Conservation (phyloP, 2,888 invertebrate genomes). For the Tribolium freemani region DNA sequence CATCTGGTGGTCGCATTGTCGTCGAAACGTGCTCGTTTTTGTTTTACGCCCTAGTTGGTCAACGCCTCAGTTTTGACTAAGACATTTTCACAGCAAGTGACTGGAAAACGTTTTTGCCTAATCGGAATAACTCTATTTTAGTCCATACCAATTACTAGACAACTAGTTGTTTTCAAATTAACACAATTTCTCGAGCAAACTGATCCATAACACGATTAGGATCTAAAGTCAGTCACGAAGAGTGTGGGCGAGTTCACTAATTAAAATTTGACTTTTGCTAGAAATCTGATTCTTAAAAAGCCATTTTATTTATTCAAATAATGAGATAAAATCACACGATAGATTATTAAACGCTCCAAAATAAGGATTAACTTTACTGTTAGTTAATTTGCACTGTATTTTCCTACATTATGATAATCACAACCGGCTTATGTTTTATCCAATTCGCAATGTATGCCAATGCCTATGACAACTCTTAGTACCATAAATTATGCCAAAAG, state of each 20-base stretch:
- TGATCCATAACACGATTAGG: not conserved
- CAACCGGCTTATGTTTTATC: not conserved
- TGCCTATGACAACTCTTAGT: not conserved
- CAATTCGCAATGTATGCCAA: not conserved
- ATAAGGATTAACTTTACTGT: not conserved
- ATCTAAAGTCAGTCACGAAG: not conserved
- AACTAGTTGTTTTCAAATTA: constrained; percentile 6
- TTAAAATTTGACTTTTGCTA: not conserved
- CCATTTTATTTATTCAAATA: not conserved
- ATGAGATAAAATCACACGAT: not conserved
- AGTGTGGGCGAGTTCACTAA: not conserved
- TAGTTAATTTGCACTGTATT: not conserved
- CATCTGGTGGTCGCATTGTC: constrained; percentile 13
- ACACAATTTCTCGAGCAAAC: constrained; percentile 9
- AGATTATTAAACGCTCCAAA: not conserved
- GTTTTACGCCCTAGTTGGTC: constrained; percentile 23
- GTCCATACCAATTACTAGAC: not conserved
- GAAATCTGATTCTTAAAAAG: not conserved
- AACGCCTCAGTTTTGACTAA: constrained; percentile 21
- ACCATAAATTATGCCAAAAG: not conserved
- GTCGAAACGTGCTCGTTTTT: constrained; percentile 17
- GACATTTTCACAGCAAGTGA: not conserved
- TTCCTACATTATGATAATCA: not conserved
- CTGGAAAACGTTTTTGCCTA: not conserved
- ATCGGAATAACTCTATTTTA: not conserved